Percentiles rank a stretch among this genome's conserved stretches.
Evolutionary conservation across 1,140 invertebrate genomes (phyloP).

Genomic region (Eumeta japonica): DNA sequence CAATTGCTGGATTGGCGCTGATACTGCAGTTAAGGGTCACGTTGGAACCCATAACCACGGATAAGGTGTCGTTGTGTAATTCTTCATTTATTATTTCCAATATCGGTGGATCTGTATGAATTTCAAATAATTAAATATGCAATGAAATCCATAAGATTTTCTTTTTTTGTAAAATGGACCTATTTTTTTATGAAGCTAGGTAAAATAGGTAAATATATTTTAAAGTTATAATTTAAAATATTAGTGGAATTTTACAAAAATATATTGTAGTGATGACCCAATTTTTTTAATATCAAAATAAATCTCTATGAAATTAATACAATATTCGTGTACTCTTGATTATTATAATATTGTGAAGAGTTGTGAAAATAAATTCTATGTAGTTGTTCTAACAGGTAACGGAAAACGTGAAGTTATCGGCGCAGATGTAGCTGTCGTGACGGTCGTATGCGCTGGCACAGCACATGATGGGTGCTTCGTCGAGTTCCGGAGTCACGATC

Average conservation of each 20-base stretch:
- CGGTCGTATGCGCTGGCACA: slow-evolving; percentile 29
- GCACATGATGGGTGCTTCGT: slow-evolving; percentile 35
- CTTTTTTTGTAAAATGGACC: no score
- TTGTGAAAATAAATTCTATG: slow-evolving; percentile 6
- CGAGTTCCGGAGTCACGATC: slow-evolving; percentile 21
- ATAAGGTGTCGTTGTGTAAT: slow-evolving; percentile 24
- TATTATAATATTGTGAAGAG: no score
- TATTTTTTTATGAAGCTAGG: no score
- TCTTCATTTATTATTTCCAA: slow-evolving; percentile 26
- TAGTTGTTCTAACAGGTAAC: slow-evolving; percentile 28
- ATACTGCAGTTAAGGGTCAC: slow-evolving; percentile 34
- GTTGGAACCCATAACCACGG: slow-evolving; percentile 29
- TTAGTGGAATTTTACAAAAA: no score
- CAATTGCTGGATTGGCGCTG: slow-evolving; percentile 30
- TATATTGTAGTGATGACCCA: no score
- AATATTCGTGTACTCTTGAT: no score
- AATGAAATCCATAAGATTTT: no score
- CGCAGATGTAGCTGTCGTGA: slow-evolving; percentile 20
- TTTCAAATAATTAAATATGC: no score
- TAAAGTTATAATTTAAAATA: no score
- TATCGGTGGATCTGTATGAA: slow-evolving; percentile 36
- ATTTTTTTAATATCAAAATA: no score
- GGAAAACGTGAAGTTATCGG: slow-evolving; percentile 25
- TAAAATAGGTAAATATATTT: no score
- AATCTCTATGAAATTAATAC: no score